Evolutionary conservation across 2,797 vertebrate genomes (phyloP), one percentile per base, ranked within the genome.

Genomic region (Tadarida brasiliensis): DNA sequence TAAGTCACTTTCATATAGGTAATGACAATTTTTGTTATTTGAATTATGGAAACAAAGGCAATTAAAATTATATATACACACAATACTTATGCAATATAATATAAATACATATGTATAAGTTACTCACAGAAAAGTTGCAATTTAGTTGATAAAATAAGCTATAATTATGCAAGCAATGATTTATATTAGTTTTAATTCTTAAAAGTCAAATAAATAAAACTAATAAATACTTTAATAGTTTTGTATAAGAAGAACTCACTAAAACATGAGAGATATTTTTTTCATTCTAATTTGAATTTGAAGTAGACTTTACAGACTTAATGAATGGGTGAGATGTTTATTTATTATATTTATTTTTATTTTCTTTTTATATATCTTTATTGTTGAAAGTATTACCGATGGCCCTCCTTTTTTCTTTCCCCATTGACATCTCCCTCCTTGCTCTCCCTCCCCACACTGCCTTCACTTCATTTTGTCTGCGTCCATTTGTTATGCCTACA

Each of bases 21-120:
- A 74, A 35, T 93, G 17, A 54, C 49, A 67, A 76, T 78, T 84
- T 96, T 96, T 73, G 35, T 83, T 6, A 80, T 44, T 89, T 24
- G 51, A 77, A 74, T 78, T 80, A 70, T 91, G 5, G 26, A 87
- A 94, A 80, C 11, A 83, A 63, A 92, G 90, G 15, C 11, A 94
- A 74, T 70, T 2, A 11, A 83, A 87, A 24, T 19, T 80, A 24
- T 51, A 81, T 11, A 44, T 2, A 54, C 28, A 71, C 11, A 35
- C 22, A 78, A 15, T 26, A 65, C 1, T 51, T 65, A 44, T 19
- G 63, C 20, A 76, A 77, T 44, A 10, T 51, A 39, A 59, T 51
- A 39, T 19, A 87, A 17, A 28, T 65, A 61, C 11, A 57, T 35
- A 67, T 67, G 1, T 33, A 85, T 63, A 30, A 76, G 68, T 70